Evolutionary conservation across 2,888 invertebrate genomes (phyloP).

Genomic region (Eremobia ochroleuca): DNA sequence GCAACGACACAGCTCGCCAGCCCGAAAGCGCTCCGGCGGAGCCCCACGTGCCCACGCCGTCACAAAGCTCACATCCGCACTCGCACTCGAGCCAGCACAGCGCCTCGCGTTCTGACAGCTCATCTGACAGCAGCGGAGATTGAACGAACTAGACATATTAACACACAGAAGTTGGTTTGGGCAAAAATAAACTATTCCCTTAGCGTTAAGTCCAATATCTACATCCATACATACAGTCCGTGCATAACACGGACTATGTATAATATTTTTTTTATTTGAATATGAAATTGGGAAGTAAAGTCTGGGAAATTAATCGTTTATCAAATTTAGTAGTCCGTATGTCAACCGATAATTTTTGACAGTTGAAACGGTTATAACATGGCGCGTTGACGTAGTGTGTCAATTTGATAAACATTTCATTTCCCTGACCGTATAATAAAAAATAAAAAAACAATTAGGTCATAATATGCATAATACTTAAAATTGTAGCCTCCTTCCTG

Average conservation of each 20-base stretch:
- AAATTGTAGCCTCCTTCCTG: background rate
- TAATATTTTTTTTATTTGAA: background rate
- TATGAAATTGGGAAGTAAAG: background rate
- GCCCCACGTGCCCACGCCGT: fast-evolving
- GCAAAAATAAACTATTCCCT: background rate
- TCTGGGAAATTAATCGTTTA: background rate
- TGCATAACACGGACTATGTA: too few relatives aligned
- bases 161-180: background rate
- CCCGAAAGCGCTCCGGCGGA: fast-evolving
- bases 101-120: constrained; percentile 55
- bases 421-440: background rate
- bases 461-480: constrained; percentile 20
- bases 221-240: too few relatives aligned
- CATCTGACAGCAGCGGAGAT: constrained; percentile 62
- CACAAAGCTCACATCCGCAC: background rate
- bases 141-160: constrained; percentile 3
- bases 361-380: background rate
- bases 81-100: constrained; percentile 1
- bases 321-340: background rate
- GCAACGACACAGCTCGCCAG: background rate
- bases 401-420: background rate
- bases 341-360: background rate
- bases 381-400: background rate
- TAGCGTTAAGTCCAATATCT: background rate
- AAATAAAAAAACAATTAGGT: background rate